phyloP scores from a whole-genome alignment of 2,888 invertebrate genomes.

The Loripinus fragilis region DNA sequence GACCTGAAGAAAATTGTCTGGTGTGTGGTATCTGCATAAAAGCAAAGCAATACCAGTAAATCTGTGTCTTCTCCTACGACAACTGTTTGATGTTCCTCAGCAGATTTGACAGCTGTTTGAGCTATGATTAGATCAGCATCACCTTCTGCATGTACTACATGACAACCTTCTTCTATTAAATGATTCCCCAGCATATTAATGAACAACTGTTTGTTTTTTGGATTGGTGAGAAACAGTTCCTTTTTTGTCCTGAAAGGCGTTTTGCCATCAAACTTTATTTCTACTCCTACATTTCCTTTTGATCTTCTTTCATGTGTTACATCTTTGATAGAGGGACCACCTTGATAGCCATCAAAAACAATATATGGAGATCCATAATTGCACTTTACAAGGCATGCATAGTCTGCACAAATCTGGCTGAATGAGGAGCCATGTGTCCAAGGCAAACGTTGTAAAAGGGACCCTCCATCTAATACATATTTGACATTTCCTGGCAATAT shows the following conservation, averaged over 20 bases:
- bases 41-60: background rate
- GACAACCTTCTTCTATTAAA: constrained; percentile 30
- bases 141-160: constrained; percentile 50
- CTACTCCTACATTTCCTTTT: constrained; percentile 30
- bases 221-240: constrained; percentile 56
- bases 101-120: constrained; percentile 42
- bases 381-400: constrained; percentile 5
- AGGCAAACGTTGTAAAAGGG: constrained; percentile 43
- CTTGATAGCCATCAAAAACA: constrained; percentile 53
- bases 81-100: background rate
- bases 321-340: constrained; percentile 49
- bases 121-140: constrained; percentile 68
- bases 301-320: constrained; percentile 51
- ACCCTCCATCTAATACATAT: constrained; percentile 51
- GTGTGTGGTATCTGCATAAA: background rate
- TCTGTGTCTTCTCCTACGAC: constrained; percentile 13
- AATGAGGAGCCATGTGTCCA: constrained; percentile 42
- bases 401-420: constrained; percentile 24
- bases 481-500: background rate
- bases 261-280: constrained; percentile 49
- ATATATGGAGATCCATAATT: constrained; percentile 9
- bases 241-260: constrained; percentile 48
- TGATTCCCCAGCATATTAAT: constrained; percentile 47
- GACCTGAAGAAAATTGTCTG: constrained; percentile 2
- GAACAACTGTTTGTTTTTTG: constrained; percentile 65